A percentile compares a stretch with the other conserved stretches of the same genome.
These are phyloP conservation scores for Oenanthe melanoleuca DNA, from an alignment of 2,113 vertebrate genomes.

Conservation along the genomic window DNA sequence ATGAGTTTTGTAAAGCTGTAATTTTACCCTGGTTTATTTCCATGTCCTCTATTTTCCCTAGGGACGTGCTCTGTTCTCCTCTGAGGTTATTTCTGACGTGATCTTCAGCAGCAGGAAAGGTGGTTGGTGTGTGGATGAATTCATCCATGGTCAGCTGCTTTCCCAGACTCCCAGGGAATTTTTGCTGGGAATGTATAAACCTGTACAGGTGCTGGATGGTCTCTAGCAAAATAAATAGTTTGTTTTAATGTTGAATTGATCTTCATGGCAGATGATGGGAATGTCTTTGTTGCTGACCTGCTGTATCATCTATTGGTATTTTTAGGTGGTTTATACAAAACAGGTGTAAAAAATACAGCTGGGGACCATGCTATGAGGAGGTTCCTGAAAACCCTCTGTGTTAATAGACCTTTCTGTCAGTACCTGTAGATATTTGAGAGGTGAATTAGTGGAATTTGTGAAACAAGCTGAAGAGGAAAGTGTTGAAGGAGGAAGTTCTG, in stretches of 20 bases:
- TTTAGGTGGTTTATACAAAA: not conserved
- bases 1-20: conserved; percentile 25
- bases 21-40: conserved; percentile 45
- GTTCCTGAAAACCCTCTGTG: not conserved
- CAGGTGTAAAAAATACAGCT: not conserved
- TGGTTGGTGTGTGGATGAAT: not conserved
- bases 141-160: not conserved
- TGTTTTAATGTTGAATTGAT: not conserved
- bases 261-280: not conserved
- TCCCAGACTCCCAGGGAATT: not conserved
- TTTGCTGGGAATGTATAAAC: not conserved
- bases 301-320: not conserved
- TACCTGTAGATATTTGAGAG: not conserved
- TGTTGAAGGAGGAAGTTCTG: not conserved
- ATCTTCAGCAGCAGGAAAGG: not conserved
- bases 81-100: not conserved
- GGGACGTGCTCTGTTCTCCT: not conserved
- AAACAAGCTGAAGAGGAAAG: not conserved
- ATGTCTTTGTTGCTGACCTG: not conserved
- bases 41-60: not conserved
- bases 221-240: not conserved
- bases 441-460: not conserved
- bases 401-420: not conserved
- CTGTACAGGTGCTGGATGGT: not conserved
- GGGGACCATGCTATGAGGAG: not conserved